Conservation (phyloP, 2,888 invertebrate species). For the Spatulosminthurus flaviceps region DNA sequence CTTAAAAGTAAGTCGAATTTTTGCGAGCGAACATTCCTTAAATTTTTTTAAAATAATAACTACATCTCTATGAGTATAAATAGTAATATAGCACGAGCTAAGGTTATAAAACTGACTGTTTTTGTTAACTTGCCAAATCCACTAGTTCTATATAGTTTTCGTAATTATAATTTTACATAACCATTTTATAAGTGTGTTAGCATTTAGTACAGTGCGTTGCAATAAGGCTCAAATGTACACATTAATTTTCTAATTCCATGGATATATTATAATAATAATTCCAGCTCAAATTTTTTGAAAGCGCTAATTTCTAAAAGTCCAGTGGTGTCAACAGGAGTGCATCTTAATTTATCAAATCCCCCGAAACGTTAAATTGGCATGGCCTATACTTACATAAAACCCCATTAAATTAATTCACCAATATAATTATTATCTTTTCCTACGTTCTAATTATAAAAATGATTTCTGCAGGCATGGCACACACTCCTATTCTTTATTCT, state of each 20-base stretch:
- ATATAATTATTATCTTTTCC: too few relatives aligned
- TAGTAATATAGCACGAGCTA: neutral
- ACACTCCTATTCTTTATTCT: too few relatives aligned
- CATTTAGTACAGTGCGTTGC: constrained; percentile 10
- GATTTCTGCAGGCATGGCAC: too few relatives aligned
- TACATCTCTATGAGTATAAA: neutral
- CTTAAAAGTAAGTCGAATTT: neutral
- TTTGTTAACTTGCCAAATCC: neutral
- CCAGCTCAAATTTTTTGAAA: neutral
- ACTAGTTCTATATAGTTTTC: neutral
- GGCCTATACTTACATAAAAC: too few relatives aligned
- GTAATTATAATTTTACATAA: too few relatives aligned
- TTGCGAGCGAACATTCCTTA: neutral
- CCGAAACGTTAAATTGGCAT: too few relatives aligned
- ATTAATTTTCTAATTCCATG: neutral
- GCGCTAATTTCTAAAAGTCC: neutral
- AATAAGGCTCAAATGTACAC: constrained; percentile 2
- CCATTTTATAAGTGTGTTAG: neutral
- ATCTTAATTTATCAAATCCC: neutral
- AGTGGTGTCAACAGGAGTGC: neutral
- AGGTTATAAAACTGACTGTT: neutral
- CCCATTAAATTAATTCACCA: too few relatives aligned
- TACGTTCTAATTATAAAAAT: too few relatives aligned
- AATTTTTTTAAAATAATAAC: too few relatives aligned
- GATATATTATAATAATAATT: neutral